Conservation (phyloP, 2,113 vertebrate genomes). For the Barnardius zonarius region DNA sequence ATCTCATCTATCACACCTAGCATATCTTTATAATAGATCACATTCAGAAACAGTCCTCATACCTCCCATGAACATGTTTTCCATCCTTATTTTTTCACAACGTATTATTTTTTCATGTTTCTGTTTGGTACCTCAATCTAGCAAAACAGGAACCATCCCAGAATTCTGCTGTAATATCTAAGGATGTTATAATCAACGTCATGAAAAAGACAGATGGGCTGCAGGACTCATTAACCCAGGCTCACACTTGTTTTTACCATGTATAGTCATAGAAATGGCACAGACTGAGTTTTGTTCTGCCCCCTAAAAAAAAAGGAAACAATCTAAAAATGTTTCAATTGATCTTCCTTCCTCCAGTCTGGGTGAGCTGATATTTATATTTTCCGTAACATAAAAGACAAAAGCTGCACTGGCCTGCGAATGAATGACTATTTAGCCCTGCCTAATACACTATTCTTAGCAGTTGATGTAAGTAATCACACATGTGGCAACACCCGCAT, state of each 20-base stretch:
- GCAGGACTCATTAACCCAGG: slow-evolving; percentile 26
- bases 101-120: background rate
- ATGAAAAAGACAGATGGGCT: background rate
- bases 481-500: background rate
- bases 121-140: background rate
- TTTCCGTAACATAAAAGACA: slow-evolving; percentile 32
- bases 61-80: background rate
- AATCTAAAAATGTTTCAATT: slow-evolving; percentile 45
- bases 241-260: slow-evolving; percentile 43
- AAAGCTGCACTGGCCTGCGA: slow-evolving; percentile 41
- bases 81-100: background rate
- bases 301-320: background rate
- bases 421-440: slow-evolving; percentile 1
- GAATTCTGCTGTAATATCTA: background rate
- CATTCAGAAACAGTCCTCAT: background rate
- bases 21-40: background rate
- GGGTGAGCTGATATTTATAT: background rate
- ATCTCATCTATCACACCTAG: background rate
- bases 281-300: background rate
- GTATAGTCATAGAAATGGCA: slow-evolving; percentile 47
- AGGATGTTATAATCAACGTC: background rate
- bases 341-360: slow-evolving; percentile 56
- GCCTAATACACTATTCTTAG: slow-evolving; percentile 27
- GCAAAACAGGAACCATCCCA: background rate
- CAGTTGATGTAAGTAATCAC: background rate